phyloP scores from a whole-genome alignment of 2,888 invertebrate species.

The Dynastes hyllus region DNA sequence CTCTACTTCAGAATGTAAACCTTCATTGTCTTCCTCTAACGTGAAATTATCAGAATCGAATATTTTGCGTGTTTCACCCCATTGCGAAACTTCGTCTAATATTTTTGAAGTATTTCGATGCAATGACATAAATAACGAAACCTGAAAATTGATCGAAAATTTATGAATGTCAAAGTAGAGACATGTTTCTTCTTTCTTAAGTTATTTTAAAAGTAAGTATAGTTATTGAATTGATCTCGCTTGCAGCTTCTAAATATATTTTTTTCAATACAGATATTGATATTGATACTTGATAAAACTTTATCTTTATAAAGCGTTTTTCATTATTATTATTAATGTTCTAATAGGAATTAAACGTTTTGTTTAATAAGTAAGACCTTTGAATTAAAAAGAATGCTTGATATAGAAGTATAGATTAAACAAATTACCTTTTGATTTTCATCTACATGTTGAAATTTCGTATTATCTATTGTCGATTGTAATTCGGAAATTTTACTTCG shows the following conservation, averaged over 20 bases:
- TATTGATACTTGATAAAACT: no score
- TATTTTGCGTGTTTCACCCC: constrained; percentile 74
- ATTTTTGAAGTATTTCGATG: constrained; percentile 76
- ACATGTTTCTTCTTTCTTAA: background rate
- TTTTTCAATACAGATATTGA: no score
- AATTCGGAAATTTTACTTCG: constrained; percentile 72
- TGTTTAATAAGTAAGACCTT: no score
- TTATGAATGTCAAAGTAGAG: background rate
- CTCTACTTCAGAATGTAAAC: constrained; percentile 73
- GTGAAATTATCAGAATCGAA: constrained; percentile 76
- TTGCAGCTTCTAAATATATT: no score
- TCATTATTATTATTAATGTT: no score
- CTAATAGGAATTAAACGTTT: no score
- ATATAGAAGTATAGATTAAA: no score
- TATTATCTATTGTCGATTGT: constrained; percentile 68
- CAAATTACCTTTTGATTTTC: constrained; percentile 71
- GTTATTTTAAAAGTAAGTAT: background rate
- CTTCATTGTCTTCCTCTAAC: constrained; percentile 71
- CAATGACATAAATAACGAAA: constrained; percentile 74
- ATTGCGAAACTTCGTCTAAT: constrained; percentile 74
- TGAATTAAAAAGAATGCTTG: no score
- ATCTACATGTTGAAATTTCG: constrained; percentile 61
- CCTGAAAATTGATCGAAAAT: constrained; percentile 66
- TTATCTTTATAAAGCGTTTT: no score
- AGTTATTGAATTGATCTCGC: no score